Conservation (phyloP, 2,113 vertebrate species). For the Brachionichthys hirsutus region DNA sequence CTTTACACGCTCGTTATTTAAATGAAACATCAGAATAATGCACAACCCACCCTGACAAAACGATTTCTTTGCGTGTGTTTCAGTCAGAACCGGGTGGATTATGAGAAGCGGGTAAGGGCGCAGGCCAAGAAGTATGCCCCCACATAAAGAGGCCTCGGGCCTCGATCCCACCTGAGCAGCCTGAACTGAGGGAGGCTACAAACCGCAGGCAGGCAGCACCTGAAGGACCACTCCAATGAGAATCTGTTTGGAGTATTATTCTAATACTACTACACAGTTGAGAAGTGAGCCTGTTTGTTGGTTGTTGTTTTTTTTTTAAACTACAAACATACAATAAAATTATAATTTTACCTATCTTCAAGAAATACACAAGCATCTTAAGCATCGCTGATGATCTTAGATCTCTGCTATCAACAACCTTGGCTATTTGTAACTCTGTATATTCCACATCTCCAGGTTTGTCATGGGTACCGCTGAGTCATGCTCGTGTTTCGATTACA, state of each 20-base stretch:
- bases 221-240: conserved; percentile 73
- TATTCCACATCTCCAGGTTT: conserved; percentile 35
- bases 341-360: conserved; percentile 31
- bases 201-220: conserved; percentile 49
- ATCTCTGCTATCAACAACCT: conserved; percentile 21
- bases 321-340: conserved; percentile 12
- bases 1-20: not conserved
- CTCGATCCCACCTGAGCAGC: conserved; percentile 38
- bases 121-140: conserved; percentile 82
- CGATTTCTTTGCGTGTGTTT: conserved; percentile 15
- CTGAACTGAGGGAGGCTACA: conserved; percentile 28
- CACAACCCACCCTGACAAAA: too few species aligned
- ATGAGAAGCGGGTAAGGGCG: conserved; percentile 79
- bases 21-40: not conserved
- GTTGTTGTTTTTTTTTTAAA: conserved; percentile 14
- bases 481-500: conserved; percentile 16
- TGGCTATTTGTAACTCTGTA: conserved; percentile 40
- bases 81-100: conserved; percentile 84
- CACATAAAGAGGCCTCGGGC: conserved; percentile 62
- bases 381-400: conserved; percentile 34
- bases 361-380: conserved; percentile 34
- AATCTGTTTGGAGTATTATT: conserved; percentile 60
- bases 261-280: conserved; percentile 35
- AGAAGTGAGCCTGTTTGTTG: conserved; percentile 30
- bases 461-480: conserved; percentile 15